A percentile compares a stretch with the other conserved stretches of the same genome.
Conservation (phyloP, 2,113 vertebrate species). For the Marcusenius ussheri region DNA sequence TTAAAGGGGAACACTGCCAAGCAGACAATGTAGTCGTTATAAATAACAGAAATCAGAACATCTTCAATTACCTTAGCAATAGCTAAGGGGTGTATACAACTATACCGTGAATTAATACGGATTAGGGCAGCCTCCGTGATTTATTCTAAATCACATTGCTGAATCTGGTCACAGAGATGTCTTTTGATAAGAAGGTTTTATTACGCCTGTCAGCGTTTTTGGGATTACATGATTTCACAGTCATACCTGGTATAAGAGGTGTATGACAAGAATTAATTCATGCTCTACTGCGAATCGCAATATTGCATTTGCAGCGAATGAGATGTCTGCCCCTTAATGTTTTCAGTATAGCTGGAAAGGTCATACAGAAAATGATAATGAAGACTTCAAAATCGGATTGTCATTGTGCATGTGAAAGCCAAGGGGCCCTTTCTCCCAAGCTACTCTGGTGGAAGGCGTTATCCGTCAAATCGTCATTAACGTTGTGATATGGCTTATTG, state of each 20-base stretch:
- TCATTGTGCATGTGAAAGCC: not conserved
- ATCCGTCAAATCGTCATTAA: not conserved
- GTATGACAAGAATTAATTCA: not conserved
- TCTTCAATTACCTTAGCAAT: not conserved
- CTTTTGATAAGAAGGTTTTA: not conserved
- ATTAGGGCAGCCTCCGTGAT: not conserved
- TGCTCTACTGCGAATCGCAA: not conserved
- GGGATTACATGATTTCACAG: not conserved
- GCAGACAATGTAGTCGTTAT: not conserved
- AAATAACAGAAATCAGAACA: not conserved
- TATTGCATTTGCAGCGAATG: not conserved
- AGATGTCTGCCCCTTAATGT: not conserved
- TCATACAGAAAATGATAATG: not conserved
- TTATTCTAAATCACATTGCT: not conserved
- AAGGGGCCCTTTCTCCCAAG: not conserved
- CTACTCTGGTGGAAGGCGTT: not conserved
- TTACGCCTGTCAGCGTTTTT: not conserved
- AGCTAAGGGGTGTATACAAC: not conserved
- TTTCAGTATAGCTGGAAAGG: not conserved
- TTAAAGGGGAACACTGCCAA: not conserved
- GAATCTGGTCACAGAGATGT: not conserved
- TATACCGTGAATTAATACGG: not conserved
- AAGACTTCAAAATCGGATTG: not conserved
- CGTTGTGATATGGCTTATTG: not conserved
- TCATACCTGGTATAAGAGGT: not conserved